Percentiles rank a stretch among this genome's conserved stretches.
Evolutionary conservation across 2,113 vertebrate species (phyloP).

Genomic region (Sceloporus tristichus): DNA sequence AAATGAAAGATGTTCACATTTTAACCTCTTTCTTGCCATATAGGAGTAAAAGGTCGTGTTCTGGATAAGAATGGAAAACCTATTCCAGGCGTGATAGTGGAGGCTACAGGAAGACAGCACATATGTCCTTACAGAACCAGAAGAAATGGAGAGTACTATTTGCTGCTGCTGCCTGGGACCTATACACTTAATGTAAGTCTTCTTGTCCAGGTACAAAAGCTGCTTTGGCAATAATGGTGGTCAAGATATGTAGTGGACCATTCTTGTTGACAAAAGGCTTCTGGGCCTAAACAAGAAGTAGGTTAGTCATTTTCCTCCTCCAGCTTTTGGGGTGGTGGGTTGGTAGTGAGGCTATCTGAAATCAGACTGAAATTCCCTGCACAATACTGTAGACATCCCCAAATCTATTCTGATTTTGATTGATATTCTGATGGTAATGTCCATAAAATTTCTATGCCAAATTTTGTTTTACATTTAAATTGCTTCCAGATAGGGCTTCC

Average conservation of each 20-base stretch:
- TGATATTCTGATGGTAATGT: background rate
- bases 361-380: background rate
- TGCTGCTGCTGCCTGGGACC: slow-evolving; percentile 89
- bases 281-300: background rate
- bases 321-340: background rate
- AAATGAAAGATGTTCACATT: slow-evolving; percentile 2
- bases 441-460: background rate
- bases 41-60: slow-evolving; percentile 95
- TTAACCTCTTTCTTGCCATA: slow-evolving; percentile 27
- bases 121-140: slow-evolving; percentile 89
- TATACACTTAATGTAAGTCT: slow-evolving; percentile 90
- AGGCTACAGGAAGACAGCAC: slow-evolving; percentile 85
- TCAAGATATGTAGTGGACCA: background rate
- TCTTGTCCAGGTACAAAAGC: background rate
- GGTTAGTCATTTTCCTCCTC: background rate
- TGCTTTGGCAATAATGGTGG: background rate
- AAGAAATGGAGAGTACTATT: slow-evolving; percentile 89
- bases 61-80: slow-evolving; percentile 78
- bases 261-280: background rate
- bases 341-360: too few relatives aligned
- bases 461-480: background rate
- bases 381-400: background rate
- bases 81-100: slow-evolving; percentile 85
- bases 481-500: background rate
- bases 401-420: too few relatives aligned